These are phyloP conservation scores for Platynereis dumerilii DNA, from an alignment of 2,888 invertebrate genomes.

Conservation along the genomic window DNA sequence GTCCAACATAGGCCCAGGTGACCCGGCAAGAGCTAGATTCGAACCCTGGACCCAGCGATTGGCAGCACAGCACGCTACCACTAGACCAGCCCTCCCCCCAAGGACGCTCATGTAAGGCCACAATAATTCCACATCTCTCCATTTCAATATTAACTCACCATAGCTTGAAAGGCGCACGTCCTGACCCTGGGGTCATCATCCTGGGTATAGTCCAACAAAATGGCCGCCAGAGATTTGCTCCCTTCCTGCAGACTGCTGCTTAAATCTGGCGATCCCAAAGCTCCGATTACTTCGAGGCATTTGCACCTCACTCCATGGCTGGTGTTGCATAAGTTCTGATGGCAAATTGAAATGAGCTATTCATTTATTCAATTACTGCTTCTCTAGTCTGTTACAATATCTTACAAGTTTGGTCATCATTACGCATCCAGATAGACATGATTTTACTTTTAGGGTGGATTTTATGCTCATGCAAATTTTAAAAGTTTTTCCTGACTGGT, in stretches of 20 bases:
- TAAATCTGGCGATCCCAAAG: constrained; percentile 61
- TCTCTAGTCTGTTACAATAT: neutral
- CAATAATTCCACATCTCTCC: too few relatives aligned
- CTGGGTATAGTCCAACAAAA: constrained; percentile 85
- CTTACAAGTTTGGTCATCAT: neutral
- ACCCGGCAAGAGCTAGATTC: too few relatives aligned
- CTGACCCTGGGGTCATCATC: constrained; percentile 89
- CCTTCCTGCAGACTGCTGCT: constrained; percentile 65
- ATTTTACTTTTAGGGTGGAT: too few relatives aligned
- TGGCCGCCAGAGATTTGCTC: constrained; percentile 68
- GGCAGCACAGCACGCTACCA: too few relatives aligned
- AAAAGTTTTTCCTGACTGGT: too few relatives aligned
- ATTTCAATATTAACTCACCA: too few relatives aligned
- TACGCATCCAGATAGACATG: too few relatives aligned
- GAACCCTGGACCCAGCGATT: too few relatives aligned
- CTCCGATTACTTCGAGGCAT: constrained; percentile 80
- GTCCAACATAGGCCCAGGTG: too few relatives aligned
- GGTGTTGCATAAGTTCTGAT: constrained; percentile 48
- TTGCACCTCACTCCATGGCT: constrained; percentile 80
- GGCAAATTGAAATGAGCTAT: constrained; percentile 36
- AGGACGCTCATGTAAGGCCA: too few relatives aligned
- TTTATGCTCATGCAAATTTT: too few relatives aligned
- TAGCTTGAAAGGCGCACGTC: constrained; percentile 84
- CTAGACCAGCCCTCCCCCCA: too few relatives aligned
- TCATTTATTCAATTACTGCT: constrained; percentile 19